phyloP scores from a whole-genome alignment of 2,113 vertebrate genomes.

The Equus quagga region DNA sequence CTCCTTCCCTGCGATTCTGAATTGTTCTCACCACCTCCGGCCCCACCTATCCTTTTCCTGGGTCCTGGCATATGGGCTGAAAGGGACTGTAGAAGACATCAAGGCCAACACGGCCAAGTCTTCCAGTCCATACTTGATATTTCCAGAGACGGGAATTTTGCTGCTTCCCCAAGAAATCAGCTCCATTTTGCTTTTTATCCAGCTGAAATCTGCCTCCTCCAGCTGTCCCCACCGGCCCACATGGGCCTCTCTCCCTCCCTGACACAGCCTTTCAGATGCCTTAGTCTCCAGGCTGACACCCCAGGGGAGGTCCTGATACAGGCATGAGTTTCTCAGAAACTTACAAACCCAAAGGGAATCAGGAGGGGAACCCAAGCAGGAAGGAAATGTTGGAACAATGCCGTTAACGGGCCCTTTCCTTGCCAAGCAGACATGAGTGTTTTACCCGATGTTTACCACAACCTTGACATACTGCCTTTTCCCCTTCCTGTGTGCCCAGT shows the following conservation, averaged over 20 bases:
- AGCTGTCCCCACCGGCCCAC: too few relatives aligned
- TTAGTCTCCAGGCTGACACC: neutral
- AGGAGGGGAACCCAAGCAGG: neutral
- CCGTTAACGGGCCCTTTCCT: neutral
- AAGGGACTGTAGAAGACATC: neutral
- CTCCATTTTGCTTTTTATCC: neutral
- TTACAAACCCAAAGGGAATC: neutral
- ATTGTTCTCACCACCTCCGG: neutral
- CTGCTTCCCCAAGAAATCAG: neutral
- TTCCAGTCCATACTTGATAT: neutral
- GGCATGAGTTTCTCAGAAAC: conserved; percentile 50
- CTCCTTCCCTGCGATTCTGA: neutral
- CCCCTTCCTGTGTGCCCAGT: neutral
- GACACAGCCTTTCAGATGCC: neutral
- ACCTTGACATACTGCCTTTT: neutral
- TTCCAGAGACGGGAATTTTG: neutral
- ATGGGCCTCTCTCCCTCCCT: accelerated
- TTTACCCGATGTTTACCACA: neutral
- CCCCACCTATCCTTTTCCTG: neutral
- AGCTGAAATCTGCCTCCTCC: neutral
- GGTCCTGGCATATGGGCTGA: neutral
- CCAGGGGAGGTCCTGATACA: neutral
- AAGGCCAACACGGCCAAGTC: too few relatives aligned
- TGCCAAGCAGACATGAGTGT: neutral
- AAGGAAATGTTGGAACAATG: conserved; percentile 66